A percentile compares a stretch with the other conserved stretches of the same genome.
Evolutionary conservation across 2,888 invertebrate species (phyloP).

Genomic region (Drosophila ustulata): DNA sequence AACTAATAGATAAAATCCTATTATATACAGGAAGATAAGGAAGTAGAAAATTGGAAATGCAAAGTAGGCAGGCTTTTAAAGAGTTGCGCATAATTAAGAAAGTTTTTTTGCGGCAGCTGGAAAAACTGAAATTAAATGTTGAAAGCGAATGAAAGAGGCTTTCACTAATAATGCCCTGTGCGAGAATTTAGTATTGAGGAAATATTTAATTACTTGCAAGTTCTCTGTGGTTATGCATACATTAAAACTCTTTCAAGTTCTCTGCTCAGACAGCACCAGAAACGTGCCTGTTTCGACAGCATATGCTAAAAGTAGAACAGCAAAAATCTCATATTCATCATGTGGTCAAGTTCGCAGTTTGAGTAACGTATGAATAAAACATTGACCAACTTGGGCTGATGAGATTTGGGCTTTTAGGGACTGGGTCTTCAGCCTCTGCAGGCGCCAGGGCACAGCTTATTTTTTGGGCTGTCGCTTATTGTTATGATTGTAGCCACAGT

Average conservation of each 20-base stretch:
- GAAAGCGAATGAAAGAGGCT: background rate
- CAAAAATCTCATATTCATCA: constrained; percentile 24
- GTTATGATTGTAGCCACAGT: background rate
- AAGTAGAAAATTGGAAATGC: background rate
- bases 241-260: background rate
- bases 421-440: background rate
- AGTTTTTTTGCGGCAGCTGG: background rate
- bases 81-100: constrained; percentile 11
- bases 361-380: constrained; percentile 43
- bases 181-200: background rate
- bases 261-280: background rate
- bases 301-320: constrained; percentile 12
- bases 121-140: background rate
- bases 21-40: background rate
- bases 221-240: background rate
- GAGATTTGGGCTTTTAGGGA: constrained; percentile 11
- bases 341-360: constrained; percentile 3
- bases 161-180: background rate
- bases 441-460: constrained; percentile 6
- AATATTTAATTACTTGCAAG: background rate
- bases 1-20: background rate
- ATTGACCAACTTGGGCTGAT: constrained; percentile 17
- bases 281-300: background rate
- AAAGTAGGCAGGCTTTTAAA: background rate
- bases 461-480: constrained; percentile 1